Evolutionary conservation across 92 coral and sea anemone genomes (phyloP).

Genomic region (Actinernus sp.): DNA sequence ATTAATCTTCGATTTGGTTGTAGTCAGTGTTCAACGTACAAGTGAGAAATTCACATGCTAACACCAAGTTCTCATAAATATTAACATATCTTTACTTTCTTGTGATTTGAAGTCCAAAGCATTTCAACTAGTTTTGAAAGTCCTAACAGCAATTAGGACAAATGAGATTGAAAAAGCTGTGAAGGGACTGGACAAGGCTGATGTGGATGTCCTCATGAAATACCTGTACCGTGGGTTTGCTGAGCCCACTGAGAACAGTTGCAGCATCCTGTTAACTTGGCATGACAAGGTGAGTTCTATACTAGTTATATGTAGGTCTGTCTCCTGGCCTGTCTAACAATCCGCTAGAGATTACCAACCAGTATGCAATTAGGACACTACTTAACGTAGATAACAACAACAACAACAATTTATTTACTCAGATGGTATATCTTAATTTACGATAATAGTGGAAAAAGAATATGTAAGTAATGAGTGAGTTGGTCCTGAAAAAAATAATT

Average conservation of each 20-base stretch:
- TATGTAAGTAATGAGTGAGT: too few species aligned
- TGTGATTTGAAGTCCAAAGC: conserved; percentile 90
- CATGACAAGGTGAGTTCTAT: conserved; percentile 87
- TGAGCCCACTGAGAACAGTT: conserved; percentile 84
- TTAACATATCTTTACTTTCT: too few species aligned
- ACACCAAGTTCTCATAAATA: too few species aligned
- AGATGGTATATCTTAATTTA: background rate
- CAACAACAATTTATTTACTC: too few species aligned
- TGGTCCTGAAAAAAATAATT: too few species aligned
- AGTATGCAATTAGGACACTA: too few species aligned
- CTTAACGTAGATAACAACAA: too few species aligned
- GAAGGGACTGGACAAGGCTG: conserved; percentile 75
- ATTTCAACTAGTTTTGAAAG: conserved; percentile 84
- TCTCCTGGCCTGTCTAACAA: too few species aligned
- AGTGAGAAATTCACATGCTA: too few species aligned
- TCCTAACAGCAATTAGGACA: conserved; percentile 73
- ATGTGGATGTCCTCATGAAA: conserved; percentile 91
- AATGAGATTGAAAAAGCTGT: conserved; percentile 84
- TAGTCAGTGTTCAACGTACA: too few species aligned
- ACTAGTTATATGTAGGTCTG: too few species aligned
- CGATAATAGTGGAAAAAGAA: background rate
- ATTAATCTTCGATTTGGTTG: too few species aligned
- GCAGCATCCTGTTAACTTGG: conserved; percentile 87
- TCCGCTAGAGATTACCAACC: background rate
- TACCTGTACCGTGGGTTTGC: conserved; percentile 96